Evolutionary conservation across 2,113 vertebrate genomes (phyloP), one percentile per base, ranked within the genome.

Genomic region (Bubo bubo): DNA sequence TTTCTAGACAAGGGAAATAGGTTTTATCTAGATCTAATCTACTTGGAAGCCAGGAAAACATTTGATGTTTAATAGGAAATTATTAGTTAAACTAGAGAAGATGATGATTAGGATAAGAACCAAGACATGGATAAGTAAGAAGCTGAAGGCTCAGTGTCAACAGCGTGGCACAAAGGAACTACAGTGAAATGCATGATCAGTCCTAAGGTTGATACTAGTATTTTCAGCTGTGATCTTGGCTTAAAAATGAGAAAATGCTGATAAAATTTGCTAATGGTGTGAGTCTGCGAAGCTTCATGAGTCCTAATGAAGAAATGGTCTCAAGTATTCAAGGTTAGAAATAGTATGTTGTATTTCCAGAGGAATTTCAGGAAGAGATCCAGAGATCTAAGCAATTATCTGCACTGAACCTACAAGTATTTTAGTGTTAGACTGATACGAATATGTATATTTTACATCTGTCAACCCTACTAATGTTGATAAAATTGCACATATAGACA

Each of bases 11-110:
- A 91, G 52, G 19, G 32, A 93, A 84, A 87, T 37, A 87, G n/a
- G 59, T 50, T 52, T 93, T 79, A 88, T 85, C 66, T 88, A 93
- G 81, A 76, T 56, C 14, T 93, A 90, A 95, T 79, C 88, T 95
- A 35, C 34, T 39, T 82, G 66, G 23, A 95, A 79, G 5, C 34
- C 24, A 24, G 30, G 19, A 82, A 90, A 92, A 79, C 13, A 60
- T 75, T 88, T 88, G 70, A 72, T 85, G 30, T 14, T 75, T 60
- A 93, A 76, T 64, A 79, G 35, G 58, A 88, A 92, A 68, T 76
- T 79, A 95, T 92, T 79, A 79, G 56, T 79, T 93, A 72, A 85
- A 79, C 37, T 70, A 55, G 32, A 72, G 60, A 63, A 50, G 47
- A 52, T 71, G n/a, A 71, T 70, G 63, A 77, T 75, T 85, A 91